Base-by-base conservation (phyloP, 2,797 vertebrate genomes). In the Bufotes viridis region DNA sequence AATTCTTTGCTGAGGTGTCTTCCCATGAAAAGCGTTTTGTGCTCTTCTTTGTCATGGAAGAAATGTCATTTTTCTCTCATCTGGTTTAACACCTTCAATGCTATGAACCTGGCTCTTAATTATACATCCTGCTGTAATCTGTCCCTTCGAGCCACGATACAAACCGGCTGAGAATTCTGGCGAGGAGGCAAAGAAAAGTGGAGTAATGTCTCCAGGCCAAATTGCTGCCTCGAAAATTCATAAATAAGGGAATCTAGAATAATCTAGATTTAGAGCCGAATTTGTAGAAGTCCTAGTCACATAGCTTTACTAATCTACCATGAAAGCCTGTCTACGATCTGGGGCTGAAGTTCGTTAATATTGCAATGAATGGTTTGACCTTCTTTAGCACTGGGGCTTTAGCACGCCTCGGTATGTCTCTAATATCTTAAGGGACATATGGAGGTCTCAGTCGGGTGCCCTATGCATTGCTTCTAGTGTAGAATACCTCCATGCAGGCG, bases 1-100 rank as follows among this genome's bases (percentile, higher is more conserved):
- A 94, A 94, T 91, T 92, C 90, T 92, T 92, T 93, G 93, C 67
- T 89, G 94, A 95, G 92, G 90, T 93, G 93, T 93, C 94, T 94
- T 84, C 91, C 84, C 91, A 90, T 86, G 90, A 91, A 94, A 89
- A 87, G 90, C 72, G 85, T 93, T 91, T 93, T 94, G 94, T 94
- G 94, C 87, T 86, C 89, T 89, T 95, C 87, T 91, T 92, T 94
- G 94, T 95, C 93, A 95, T 88, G 93, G 86, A 92, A 93, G 87
- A 94, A 92, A 83, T 93, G 94, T 94, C 93, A 95, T 95, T 95
- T 94, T 95, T 83, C 55, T 76, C 84, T 82, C 60, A 70, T 89
- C 58, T 72, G 74, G 49, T 78, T 89, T 89, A 89, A 89, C 88
- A 82, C 88, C 34, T 89, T 86, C 88, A 51, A 18, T 63, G 74